Percentiles rank a stretch among this genome's conserved stretches.
Evolutionary conservation across 2,797 vertebrate species (phyloP).

Genomic region (Eulemur mongoz): DNA sequence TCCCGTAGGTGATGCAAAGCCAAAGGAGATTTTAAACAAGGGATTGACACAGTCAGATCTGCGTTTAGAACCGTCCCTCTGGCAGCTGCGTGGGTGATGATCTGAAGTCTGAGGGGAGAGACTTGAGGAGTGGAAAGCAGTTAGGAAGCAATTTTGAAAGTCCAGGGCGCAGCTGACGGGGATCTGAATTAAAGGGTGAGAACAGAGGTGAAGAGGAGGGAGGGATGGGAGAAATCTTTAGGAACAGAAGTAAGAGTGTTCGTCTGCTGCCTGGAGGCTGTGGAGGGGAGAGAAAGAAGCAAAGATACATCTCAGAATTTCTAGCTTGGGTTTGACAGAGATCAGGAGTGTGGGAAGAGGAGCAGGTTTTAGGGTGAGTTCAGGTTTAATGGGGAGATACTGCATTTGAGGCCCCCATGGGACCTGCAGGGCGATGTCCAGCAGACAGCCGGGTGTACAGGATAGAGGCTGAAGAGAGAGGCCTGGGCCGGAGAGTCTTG

Average conservation of each 20-base stretch:
- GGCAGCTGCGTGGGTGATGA: neutral
- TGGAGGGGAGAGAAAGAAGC: neutral
- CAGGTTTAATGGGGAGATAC: neutral
- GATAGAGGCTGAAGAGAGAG: neutral
- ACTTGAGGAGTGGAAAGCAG: neutral
- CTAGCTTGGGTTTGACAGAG: neutral
- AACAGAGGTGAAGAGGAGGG: neutral
- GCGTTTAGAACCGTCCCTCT: neutral
- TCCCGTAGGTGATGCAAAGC: neutral
- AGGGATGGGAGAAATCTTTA: neutral
- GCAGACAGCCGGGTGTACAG: neutral
- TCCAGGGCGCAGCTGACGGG: neutral
- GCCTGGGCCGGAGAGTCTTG: neutral
- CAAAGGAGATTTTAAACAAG: neutral
- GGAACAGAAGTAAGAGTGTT: neutral
- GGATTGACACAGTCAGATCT: neutral
- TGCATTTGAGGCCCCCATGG: neutral
- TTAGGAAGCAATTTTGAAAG: neutral
- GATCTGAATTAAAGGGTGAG: neutral
- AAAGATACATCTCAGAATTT: neutral
- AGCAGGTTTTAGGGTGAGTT: neutral
- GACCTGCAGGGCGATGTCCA: neutral
- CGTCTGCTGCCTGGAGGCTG: neutral
- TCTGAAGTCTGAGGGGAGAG: neutral
- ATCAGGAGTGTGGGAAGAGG: neutral